Evolutionary conservation across 1,140 invertebrate species (phyloP), one percentile per base, ranked within the genome.

Genomic region (Tachypleus tridentatus): DNA sequence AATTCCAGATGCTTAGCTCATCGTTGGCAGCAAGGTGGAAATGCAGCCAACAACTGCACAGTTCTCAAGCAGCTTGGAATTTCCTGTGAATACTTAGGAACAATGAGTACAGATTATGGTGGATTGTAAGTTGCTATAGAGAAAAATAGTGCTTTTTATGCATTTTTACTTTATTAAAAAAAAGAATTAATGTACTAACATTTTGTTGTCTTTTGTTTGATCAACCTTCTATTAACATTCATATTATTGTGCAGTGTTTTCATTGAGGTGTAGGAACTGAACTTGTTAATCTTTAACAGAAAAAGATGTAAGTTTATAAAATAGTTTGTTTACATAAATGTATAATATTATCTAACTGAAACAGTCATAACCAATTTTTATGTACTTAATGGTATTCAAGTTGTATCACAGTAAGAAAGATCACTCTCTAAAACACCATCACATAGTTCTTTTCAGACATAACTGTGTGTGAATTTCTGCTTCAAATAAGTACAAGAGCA

Each of bases 41-140:
- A 87, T 78, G 85, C 85, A 8, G 80, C 84, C 10, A 87, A 88
- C 70, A 82, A 81, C 61, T 82, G 83, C 65, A 82, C 82, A 3
- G 85, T 87, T 7, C 69, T 87, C 59, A 79, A 82, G 0, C 75
- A 82, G 10, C 71, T 87, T 7, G 84, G 82, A n/a, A 75, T 72
- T 3, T 62, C 74, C 0, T 80, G 80, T 62, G 83, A 85, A 72
- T 84, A 83, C 70, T 72, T 86, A 5, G 83, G 84, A 8, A 80
- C 79, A 4, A 63, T 75, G 53, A 71, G 73, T 58, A 60, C 65
- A 53, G 70, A 71, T 64, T 62, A 64, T 60, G 64, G 68, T 59
- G 68, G 69, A 7, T 57, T 61, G 71, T 72, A 66, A 62, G 64
- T 65, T n/a, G 63, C 10, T 29, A 10, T 3, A 56, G n/a, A 6